Evolutionary conservation across 2,797 vertebrate species (phyloP), one percentile per base, ranked within the genome.

Genomic region (Danio choprae): DNA sequence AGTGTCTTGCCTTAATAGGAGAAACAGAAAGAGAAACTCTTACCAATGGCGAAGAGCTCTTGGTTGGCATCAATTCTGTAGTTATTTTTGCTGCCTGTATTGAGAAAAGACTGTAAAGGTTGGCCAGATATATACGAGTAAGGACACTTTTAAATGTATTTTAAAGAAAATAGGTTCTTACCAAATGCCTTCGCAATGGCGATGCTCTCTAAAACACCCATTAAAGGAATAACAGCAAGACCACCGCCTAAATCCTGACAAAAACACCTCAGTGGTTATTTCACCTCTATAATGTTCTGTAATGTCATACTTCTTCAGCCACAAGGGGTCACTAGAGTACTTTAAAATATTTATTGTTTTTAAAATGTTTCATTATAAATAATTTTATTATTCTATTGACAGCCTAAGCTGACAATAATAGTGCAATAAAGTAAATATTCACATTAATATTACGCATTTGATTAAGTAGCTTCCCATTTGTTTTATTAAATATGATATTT

Each of bases 151-250:
- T 29, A 15, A 22, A 22, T 51, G 13, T 73, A 6, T 29, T 16
- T 36, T 6, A 7, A 16, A 50, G 3, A 36, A 29, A 38, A 15
- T 18, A 77, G n/a, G 16, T 13, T 38, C 92, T 63, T 91, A 99
- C 97, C 97, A 0, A 99, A 99, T 40, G 97, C 95, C 90, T 96
- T 97, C 22, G 96, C 96, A 71, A 99, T 97, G 0, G 95, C 96
- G 0, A 98, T 77, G 64, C 95, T 98, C 91, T 99, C 98, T 92
- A 99, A 81, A 64, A 99, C 87, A 3, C 97, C 97, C 94, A 99
- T 94, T 73, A 98, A 89, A 0, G 98, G 96, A 80, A 99, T 95
- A 79, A 98, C 94, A 0, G 93, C 95, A 80, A 99, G 91, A 4
- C 95, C 97, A 0, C 85, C 90, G 20, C 96, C 97, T 88, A 98